Evolutionary conservation across 2,113 vertebrate genomes (phyloP), one percentile per base, ranked within the genome.

Genomic region (Vidua chalybeata): DNA sequence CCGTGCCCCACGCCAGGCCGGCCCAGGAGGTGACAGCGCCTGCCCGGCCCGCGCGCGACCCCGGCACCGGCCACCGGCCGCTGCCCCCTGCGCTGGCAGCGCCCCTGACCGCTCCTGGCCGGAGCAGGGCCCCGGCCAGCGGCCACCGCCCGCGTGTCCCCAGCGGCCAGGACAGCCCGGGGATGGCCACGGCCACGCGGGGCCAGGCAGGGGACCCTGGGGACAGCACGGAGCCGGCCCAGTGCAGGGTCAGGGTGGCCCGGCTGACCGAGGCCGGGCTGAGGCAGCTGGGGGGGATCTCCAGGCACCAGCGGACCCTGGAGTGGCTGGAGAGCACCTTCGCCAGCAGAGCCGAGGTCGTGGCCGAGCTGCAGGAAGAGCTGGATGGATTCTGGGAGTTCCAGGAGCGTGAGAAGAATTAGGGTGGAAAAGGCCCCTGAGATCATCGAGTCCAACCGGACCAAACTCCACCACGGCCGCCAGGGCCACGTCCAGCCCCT

Each of bases 351-450:
- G 49, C 7, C 0, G 27, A 55, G 49, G 11, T 11, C 3, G 2
- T 7, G 58, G 39, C 27, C 1, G 28, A n/a, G 41, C 24, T 26
- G 58, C 13, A 22, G 48, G 46, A 51, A 3, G 66, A 61, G 66
- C 23, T 23, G 69, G 41, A 55, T 0, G 58, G 10, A 2, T 1
- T 2, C 19, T 7, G n/a, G 16, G 39, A 23, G 7, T 0, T 1
- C 1, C 30, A 15, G 62, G n/a, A 39, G 6, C 2, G 3, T 0
- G 7, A 13, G 13, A 11, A 13, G 0, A 1, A 9, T 3, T 2
- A 14, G 16, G 39, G 20, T 30, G 68, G 23, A 6, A 24, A 26
- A 37, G 31, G 9, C 5, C 23, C 2, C 61, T 4, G 69, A 52
- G 86, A 5, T 8, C 14, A 7, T 2, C 2, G 51, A 66, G 76